Conservation (phyloP, 1,140 invertebrate species). For the Musca domestica region DNA sequence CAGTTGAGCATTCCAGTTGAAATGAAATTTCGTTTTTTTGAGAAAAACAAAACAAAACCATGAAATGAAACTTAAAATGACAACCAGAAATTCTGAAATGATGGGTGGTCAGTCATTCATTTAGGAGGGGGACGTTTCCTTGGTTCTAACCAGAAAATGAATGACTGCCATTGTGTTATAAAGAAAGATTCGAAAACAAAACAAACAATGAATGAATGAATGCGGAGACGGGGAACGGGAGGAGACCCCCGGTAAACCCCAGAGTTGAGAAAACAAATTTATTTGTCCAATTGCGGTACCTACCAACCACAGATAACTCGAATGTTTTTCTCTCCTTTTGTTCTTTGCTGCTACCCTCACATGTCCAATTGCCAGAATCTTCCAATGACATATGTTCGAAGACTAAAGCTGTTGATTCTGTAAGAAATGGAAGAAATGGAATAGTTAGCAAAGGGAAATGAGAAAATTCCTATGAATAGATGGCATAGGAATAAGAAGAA, state of each 20-base stretch:
- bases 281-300: constrained; percentile 30
- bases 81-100: no score
- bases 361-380: constrained; percentile 54
- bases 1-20: no score
- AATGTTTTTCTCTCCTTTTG: constrained; percentile 43
- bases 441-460: background rate
- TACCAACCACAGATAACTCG: constrained; percentile 54
- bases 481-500: no score
- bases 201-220: background rate
- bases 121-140: no score
- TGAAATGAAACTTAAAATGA: no score
- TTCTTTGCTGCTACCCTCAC: constrained; percentile 31
- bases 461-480: no score
- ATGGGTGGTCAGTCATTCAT: no score
- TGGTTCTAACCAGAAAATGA: no score
- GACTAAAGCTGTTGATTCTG: constrained; percentile 47
- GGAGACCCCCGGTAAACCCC: background rate
- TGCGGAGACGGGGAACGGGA: background rate
- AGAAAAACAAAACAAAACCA: no score
- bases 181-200: background rate
- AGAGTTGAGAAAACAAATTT: background rate
- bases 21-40: no score
- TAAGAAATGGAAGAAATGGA: background rate
- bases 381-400: constrained; percentile 51
- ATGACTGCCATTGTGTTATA: background rate